A percentile compares a stretch with the other conserved stretches of the same genome.
phyloP scores from a whole-genome alignment of 2,797 vertebrate species.

The Phalloptychus januarius region DNA sequence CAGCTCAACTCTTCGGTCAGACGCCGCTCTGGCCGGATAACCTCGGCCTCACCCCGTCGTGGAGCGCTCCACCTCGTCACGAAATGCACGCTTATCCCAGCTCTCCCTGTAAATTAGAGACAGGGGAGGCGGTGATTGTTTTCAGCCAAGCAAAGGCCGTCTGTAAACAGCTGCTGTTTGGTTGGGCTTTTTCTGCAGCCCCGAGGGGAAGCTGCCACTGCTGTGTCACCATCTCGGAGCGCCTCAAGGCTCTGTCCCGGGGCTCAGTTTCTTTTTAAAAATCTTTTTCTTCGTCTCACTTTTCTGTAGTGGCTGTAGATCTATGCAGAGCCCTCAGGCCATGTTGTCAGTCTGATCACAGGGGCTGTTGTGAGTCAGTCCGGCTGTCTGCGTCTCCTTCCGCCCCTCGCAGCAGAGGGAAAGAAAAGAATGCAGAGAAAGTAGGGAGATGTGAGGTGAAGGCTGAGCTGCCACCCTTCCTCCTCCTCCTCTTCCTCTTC shows the following conservation, averaged over 20 bases:
- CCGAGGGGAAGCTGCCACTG: constrained; percentile 34
- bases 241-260: constrained; percentile 66
- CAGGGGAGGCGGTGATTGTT: constrained; percentile 48
- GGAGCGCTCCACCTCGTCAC: constrained; percentile 69
- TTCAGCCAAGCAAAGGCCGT: constrained; percentile 54
- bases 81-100: constrained; percentile 71
- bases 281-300: neutral
- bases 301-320: constrained; percentile 32
- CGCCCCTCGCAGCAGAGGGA: constrained; percentile 49
- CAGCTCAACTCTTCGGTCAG: constrained; percentile 58
- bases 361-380: constrained; percentile 49
- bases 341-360: constrained; percentile 74
- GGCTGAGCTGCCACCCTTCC: constrained; percentile 46
- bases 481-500: constrained; percentile 14
- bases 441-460: constrained; percentile 12
- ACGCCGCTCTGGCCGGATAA: constrained; percentile 54
- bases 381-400: constrained; percentile 53
- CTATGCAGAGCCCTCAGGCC: constrained; percentile 56
- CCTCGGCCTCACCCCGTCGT: constrained; percentile 23
- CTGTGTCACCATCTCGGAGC: constrained; percentile 53
- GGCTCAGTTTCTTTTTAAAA: constrained; percentile 26
- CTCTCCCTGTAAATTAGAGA: constrained; percentile 59
- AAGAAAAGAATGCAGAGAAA: constrained; percentile 14
- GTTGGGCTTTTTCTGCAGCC: constrained; percentile 1
- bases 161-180: constrained; percentile 37